Percentiles rank a stretch among this genome's conserved stretches.
phyloP scores from a whole-genome alignment of 2,888 invertebrate species.

The Meta bourneti region DNA sequence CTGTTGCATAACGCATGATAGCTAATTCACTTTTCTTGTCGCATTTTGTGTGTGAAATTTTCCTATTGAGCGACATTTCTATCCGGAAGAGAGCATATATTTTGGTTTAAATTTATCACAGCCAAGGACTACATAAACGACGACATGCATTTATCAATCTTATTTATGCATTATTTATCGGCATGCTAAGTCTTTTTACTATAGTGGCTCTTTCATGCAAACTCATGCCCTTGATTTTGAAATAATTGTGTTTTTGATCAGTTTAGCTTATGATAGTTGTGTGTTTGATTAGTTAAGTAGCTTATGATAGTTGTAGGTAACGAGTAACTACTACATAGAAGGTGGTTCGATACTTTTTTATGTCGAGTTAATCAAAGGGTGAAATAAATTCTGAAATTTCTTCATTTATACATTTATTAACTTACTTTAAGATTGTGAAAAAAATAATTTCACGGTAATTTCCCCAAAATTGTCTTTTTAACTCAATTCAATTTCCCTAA shows the following conservation, averaged over 20 bases:
- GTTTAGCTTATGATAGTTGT: no score
- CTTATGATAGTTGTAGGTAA: no score
- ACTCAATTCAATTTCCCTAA: no score
- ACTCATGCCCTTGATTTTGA: not conserved
- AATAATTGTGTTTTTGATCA: not conserved
- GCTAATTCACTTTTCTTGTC: slow-evolving; percentile 19
- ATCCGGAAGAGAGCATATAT: slow-evolving; percentile 20
- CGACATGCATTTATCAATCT: not conserved
- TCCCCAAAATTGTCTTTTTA: no score
- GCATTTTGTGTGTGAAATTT: not conserved
- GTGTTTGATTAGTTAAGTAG: not conserved
- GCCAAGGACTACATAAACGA: not conserved
- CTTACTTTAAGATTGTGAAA: no score
- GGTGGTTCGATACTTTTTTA: no score
- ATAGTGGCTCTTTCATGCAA: not conserved
- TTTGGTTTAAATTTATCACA: not conserved
- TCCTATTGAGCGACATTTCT: not conserved
- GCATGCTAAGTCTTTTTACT: not conserved
- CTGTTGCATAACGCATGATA: slow-evolving; percentile 35
- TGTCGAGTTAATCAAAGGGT: no score
- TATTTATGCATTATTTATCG: not conserved
- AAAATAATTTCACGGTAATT: no score
- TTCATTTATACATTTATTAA: no score
- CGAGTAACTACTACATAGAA: no score
- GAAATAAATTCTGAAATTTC: no score